Base-by-base conservation (phyloP, 1,140 invertebrate species). In the Ips typographus region DNA sequence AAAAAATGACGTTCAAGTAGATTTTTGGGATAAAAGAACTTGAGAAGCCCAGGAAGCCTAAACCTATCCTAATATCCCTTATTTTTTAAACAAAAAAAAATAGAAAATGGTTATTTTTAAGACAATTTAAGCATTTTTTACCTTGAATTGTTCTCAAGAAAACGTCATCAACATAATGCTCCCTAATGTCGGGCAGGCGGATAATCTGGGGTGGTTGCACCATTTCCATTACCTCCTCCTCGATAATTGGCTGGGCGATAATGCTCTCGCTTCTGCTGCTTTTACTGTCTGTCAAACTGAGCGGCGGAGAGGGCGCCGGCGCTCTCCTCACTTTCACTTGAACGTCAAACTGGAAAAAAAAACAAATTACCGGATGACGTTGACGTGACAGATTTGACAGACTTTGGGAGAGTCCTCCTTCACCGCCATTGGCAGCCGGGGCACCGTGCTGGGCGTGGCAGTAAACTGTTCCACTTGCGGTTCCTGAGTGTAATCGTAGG, bases 161-260 rank as follows among this genome's bases (percentile, higher is more conserved):
- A 1, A 94, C 88, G 75, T 95, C 94, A 77, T 95, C 93, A 1
- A 94, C 92, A 2, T 91, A 87, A 77, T 95, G 93, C 0, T 90
- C 90, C 0, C 89, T 92, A 47, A 94, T 89, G 75, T 93, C 91
- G 1, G 85, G 85, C 22, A 84, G 81, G 74, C 89, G 87, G 1
- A 89, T 77, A 68, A 89, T 87, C 0, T 87, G 84, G 67, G 88
- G 88, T 0, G 86, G 83, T 5, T 83, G 83, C 84, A 90, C 81
- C 76, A 89, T 79, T 78, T 87, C 83, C 75, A 92, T 90, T 70
- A 93, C 82, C 44, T 91, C 90, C 39, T 70, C 68, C 49, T 68
- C 65, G 2, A 93, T 82, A 40, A 62, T 62, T 2, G 52, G 40
- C 0, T 89, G 90, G 1, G 89, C 89, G 3, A 89, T 74, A 62